Evolutionary conservation across 92 coral and sea anemone species (phyloP).

Genomic region (Porites cylindrica): DNA sequence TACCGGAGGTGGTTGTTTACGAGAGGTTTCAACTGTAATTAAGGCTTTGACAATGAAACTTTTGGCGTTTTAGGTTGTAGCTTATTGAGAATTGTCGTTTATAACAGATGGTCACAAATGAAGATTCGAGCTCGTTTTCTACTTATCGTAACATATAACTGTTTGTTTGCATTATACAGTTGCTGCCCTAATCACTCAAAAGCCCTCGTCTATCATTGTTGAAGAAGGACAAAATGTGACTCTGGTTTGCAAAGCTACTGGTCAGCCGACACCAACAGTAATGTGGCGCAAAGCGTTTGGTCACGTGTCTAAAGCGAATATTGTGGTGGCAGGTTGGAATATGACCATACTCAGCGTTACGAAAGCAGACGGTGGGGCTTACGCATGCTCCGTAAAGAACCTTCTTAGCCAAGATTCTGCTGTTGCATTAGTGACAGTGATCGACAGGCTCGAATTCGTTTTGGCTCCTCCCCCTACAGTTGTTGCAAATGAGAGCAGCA

Average conservation of each 20-base stretch:
- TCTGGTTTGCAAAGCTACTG: not conserved
- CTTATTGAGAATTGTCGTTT: too few relatives aligned
- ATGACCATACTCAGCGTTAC: constrained; percentile 8
- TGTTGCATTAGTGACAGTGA: constrained; percentile 7
- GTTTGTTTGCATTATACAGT: too few relatives aligned
- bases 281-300: constrained; percentile 14
- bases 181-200: not conserved
- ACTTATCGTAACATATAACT: too few relatives aligned
- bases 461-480: constrained; percentile 7
- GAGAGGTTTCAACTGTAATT: too few relatives aligned
- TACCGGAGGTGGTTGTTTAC: too few relatives aligned
- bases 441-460: not conserved
- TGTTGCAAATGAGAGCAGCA: not conserved
- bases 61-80: too few relatives aligned
- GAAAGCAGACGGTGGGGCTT: constrained; percentile 13
- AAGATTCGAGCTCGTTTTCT: too few relatives aligned
- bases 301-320: not conserved
- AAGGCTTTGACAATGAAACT: too few relatives aligned
- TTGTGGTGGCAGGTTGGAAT: not conserved
- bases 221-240: constrained; percentile 22
- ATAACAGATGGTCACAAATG: too few relatives aligned
- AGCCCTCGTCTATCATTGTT: constrained; percentile 24
- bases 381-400: constrained; percentile 25
- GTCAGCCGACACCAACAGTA: constrained; percentile 19
- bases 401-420: constrained; percentile 5